phyloP scores from a whole-genome alignment of 2,888 invertebrate species.

The Drosophila kanekoi region DNA sequence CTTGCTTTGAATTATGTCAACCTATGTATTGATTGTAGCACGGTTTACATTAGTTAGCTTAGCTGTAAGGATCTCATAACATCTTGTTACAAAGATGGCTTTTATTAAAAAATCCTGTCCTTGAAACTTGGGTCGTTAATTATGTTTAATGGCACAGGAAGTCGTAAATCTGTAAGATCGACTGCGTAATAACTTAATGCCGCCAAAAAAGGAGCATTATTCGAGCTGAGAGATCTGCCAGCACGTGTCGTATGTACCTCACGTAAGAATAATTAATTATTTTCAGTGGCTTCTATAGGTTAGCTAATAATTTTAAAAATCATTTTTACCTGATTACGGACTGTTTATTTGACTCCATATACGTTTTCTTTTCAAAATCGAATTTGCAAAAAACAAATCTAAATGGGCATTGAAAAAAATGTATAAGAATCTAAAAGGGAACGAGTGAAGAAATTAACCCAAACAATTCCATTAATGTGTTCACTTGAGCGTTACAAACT shows the following conservation, averaged over 20 bases:
- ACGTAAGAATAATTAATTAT: too few species aligned
- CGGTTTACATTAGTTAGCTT: conserved; percentile 33
- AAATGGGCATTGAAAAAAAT: neutral
- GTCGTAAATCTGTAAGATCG: neutral
- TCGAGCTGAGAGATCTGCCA: too few species aligned
- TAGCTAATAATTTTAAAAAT: too few species aligned
- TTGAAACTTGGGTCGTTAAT: conserved; percentile 61
- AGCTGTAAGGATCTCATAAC: conserved; percentile 18
- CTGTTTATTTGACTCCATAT: neutral
- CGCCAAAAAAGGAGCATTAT: too few species aligned
- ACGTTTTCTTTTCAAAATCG: neutral
- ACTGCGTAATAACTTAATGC: too few species aligned
- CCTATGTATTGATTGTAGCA: neutral
- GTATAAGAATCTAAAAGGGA: conserved; percentile 3
- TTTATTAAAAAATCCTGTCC: neutral
- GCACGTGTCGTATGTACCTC: too few species aligned
- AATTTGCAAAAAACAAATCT: neutral
- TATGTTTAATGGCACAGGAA: conserved; percentile 27
- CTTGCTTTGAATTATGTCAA: conserved; percentile 21
- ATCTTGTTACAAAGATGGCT: neutral
- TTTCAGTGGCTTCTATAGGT: too few species aligned
- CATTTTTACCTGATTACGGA: too few species aligned
- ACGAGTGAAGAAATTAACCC: conserved; percentile 17
- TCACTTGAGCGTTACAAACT: conserved; percentile 23
- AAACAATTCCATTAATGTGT: conserved; percentile 52